These are phyloP conservation scores for Hecatera dysodea DNA, from an alignment of 2,888 invertebrate genomes.

Conservation along the genomic window DNA sequence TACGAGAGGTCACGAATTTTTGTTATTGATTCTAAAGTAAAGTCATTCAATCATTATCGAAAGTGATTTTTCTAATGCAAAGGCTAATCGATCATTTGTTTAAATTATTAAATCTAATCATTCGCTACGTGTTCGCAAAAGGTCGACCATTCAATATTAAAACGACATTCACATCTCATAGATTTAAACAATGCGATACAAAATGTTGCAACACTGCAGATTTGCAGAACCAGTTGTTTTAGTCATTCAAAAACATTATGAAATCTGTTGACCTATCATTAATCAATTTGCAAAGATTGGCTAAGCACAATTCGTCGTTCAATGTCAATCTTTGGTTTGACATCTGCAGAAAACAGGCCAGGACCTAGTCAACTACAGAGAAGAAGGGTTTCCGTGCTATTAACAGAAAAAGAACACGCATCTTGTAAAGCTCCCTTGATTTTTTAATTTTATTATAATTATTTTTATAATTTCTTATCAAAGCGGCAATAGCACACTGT, in stretches of 20 bases:
- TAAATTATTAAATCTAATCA: slow-evolving; percentile 34
- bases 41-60: background rate
- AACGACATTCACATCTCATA: slow-evolving; percentile 38
- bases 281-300: slow-evolving; percentile 24
- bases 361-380: too few relatives aligned
- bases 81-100: slow-evolving; percentile 38
- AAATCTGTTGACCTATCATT: slow-evolving; percentile 20
- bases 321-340: background rate
- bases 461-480: too few relatives aligned
- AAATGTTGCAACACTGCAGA: slow-evolving; percentile 24
- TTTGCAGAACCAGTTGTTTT: slow-evolving; percentile 12
- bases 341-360: background rate
- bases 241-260: slow-evolving; percentile 22
- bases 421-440: too few relatives aligned
- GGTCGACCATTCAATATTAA: slow-evolving; percentile 32
- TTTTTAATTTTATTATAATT: too few relatives aligned
- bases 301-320: background rate
- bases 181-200: slow-evolving; percentile 38
- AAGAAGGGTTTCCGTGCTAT: too few relatives aligned
- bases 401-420: too few relatives aligned
- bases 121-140: slow-evolving; percentile 27
- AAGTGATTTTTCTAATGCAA: background rate
- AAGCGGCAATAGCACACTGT: too few relatives aligned
- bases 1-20: slow-evolving; percentile 2
- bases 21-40: background rate